Percentiles rank a stretch among this genome's conserved stretches.
Conservation (phyloP, 2,797 vertebrate species). For the Apodemus agrarius region DNA sequence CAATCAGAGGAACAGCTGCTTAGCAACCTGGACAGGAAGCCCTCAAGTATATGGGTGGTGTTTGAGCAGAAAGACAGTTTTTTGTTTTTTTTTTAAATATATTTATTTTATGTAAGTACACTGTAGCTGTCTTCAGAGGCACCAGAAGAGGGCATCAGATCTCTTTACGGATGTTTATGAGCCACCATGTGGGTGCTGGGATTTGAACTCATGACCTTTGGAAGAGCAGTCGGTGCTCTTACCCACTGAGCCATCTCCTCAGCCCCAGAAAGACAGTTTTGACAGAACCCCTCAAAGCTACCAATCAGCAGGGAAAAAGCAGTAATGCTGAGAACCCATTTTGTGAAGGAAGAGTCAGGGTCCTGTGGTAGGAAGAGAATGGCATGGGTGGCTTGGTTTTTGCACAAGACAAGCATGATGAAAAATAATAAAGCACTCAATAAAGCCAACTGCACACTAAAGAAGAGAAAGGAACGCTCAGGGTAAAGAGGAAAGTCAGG, state of each 20-base stretch:
- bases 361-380: neutral
- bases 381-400: constrained; percentile 28
- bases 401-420: constrained; percentile 41
- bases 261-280: no score
- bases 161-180: no score
- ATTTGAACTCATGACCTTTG: no score
- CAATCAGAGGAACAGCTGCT: constrained; percentile 6
- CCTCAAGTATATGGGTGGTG: neutral
- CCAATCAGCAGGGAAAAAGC: neutral
- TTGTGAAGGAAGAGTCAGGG: neutral
- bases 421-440: constrained; percentile 18
- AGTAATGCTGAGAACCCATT: neutral
- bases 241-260: no score
- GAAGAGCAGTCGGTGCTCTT: no score
- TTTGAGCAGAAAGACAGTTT: neutral
- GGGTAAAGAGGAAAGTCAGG: constrained; percentile 76
- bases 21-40: neutral
- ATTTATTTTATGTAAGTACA: no score
- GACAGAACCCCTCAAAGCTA: constrained; percentile 35
- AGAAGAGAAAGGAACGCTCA: constrained; percentile 62
- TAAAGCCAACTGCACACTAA: constrained; percentile 14
- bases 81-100: no score
- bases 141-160: no score
- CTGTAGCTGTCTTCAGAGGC: no score
- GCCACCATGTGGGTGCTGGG: no score